A percentile compares a stretch with the other conserved stretches of the same genome.
Conservation (phyloP, 92 coral and sea anemone genomes). For the Phenganax subtilis region DNA sequence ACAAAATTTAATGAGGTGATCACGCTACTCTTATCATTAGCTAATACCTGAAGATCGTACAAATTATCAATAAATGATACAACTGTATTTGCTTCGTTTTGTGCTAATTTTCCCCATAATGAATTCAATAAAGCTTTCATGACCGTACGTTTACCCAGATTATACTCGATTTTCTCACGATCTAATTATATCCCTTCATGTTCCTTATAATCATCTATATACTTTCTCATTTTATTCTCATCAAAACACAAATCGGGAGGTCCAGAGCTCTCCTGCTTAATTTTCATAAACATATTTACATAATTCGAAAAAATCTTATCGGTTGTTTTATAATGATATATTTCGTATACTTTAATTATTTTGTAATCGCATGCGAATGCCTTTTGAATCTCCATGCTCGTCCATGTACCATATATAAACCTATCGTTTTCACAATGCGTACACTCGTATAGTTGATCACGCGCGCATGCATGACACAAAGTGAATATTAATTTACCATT, state of each 20-base stretch:
- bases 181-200: constrained; percentile 24
- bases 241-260: constrained; percentile 23
- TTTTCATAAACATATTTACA: background rate
- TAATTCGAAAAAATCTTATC: constrained; percentile 22
- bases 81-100: constrained; percentile 12
- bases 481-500: background rate
- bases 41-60: constrained; percentile 13
- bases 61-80: constrained; percentile 22
- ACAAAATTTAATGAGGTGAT: background rate
- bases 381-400: background rate
- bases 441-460: background rate
- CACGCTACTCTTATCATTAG: background rate
- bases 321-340: constrained; percentile 18
- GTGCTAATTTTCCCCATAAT: constrained; percentile 30
- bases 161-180: constrained; percentile 21
- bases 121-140: constrained; percentile 25
- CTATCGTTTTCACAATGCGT: background rate
- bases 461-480: constrained; percentile 18
- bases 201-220: constrained; percentile 10
- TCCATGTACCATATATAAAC: background rate
- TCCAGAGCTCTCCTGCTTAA: constrained; percentile 16
- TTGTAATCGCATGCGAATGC: constrained; percentile 26
- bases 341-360: constrained; percentile 25
- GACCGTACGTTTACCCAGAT: constrained; percentile 26
- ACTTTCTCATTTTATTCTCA: background rate